phyloP scores from a whole-genome alignment of 1,140 invertebrate species.

The Sarcophaga bullata region DNA sequence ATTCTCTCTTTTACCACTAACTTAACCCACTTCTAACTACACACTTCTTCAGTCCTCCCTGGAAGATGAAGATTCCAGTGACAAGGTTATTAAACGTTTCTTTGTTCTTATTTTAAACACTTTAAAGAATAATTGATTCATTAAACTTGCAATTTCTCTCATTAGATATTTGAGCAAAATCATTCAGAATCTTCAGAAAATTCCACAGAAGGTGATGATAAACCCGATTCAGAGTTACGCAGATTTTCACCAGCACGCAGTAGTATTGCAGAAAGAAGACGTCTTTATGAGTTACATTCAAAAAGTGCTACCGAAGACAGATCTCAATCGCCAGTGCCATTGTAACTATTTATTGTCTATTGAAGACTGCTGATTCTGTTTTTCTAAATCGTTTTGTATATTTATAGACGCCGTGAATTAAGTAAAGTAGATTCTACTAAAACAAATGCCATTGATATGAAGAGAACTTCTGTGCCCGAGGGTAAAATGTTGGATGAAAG shows the following conservation, averaged over 20 bases:
- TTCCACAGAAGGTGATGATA: slow-evolving; percentile 63
- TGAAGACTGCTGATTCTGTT: background rate
- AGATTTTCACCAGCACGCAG: slow-evolving; percentile 69
- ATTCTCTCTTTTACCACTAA: background rate
- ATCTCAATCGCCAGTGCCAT: slow-evolving; percentile 76
- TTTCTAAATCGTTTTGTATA: background rate
- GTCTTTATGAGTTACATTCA: slow-evolving; percentile 79
- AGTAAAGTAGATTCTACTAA: slow-evolving; percentile 59
- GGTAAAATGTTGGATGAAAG: slow-evolving; percentile 60
- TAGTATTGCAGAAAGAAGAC: slow-evolving; percentile 81
- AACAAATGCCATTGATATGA: slow-evolving; percentile 48
- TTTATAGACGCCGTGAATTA: slow-evolving; percentile 56
- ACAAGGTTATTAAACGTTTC: slow-evolving; percentile 57
- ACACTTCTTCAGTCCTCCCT: slow-evolving; percentile 55
- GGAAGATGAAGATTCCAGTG: slow-evolving; percentile 63
- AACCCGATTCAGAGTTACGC: slow-evolving; percentile 61
- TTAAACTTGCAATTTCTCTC: background rate
- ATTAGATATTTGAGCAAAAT: slow-evolving; percentile 63
- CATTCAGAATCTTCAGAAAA: slow-evolving; percentile 62
- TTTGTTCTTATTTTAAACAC: slow-evolving; percentile 51
- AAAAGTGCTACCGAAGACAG: slow-evolving; percentile 73
- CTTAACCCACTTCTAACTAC: background rate
- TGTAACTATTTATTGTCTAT: slow-evolving; percentile 64
- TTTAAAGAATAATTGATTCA: slow-evolving; percentile 59
- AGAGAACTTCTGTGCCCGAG: slow-evolving; percentile 62